These are phyloP conservation scores for Jaculus jaculus DNA, from an alignment of 2,113 vertebrate species.

Conservation along the genomic window DNA sequence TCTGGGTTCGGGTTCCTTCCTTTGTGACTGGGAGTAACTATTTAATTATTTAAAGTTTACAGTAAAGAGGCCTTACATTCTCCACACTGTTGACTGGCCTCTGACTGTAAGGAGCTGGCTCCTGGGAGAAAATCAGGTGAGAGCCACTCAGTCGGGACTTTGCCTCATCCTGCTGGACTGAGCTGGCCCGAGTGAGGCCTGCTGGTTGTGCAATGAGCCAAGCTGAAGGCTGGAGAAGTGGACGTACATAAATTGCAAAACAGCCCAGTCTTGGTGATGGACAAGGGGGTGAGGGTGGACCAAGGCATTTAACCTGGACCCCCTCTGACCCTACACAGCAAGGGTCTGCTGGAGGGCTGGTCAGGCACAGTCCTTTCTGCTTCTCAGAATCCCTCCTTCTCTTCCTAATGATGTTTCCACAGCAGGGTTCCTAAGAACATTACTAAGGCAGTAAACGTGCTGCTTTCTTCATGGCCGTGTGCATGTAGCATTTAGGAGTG, in stretches of 20 bases:
- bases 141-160: neutral
- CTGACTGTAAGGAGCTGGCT: neutral
- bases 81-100: no score
- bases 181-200: neutral
- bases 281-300: neutral
- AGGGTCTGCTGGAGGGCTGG: neutral
- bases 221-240: neutral
- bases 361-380: neutral
- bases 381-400: neutral
- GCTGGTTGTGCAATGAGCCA: neutral
- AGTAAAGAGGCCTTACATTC: neutral
- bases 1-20: neutral
- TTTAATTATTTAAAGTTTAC: neutral
- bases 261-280: accelerated
- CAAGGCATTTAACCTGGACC: neutral
- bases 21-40: neutral
- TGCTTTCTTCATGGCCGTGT: accelerated
- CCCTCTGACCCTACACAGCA: neutral
- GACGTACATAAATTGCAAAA: neutral
- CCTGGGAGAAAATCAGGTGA: neutral
- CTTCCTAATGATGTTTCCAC: neutral
- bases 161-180: neutral
- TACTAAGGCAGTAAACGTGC: no score
- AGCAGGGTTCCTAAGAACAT: accelerated
- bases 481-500: neutral